These are phyloP conservation scores for Acropora yongei DNA, from an alignment of 64 coral and sea anemone genomes.

Conservation along the genomic window DNA sequence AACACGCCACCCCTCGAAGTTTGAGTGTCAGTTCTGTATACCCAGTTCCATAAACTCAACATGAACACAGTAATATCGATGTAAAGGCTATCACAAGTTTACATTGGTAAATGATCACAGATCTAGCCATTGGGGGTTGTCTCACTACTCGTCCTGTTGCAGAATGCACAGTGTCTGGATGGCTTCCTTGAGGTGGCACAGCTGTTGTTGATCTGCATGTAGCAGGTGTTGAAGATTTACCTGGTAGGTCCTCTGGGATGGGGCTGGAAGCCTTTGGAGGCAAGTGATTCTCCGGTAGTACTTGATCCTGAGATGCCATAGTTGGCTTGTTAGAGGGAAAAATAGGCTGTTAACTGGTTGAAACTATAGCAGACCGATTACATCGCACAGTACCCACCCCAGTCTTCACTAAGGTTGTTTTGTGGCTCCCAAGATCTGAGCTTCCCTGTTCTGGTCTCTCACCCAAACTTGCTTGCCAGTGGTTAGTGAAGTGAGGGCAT, in stretches of 20 bases:
- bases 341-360: not conserved
- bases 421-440: not conserved
- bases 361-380: constrained; percentile 16
- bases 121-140: too few relatives aligned
- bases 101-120: not conserved
- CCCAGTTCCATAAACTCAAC: too few relatives aligned
- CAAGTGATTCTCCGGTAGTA: not conserved
- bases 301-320: not conserved
- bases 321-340: not conserved
- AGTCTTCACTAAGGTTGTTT: constrained; percentile 34
- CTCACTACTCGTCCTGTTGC: not conserved
- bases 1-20: too few relatives aligned
- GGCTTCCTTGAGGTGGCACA: not conserved
- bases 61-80: too few relatives aligned
- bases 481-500: not conserved
- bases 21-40: too few relatives aligned
- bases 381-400: not conserved
- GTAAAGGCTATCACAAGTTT: too few relatives aligned
- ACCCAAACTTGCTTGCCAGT: constrained; percentile 34
- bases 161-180: not conserved
- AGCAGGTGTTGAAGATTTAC: not conserved
- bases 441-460: not conserved
- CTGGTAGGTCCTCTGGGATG: not conserved
- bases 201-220: not conserved
- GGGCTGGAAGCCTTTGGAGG: not conserved